phyloP scores from a whole-genome alignment of 2,113 vertebrate genomes.

The Chrysochloris asiatica region DNA sequence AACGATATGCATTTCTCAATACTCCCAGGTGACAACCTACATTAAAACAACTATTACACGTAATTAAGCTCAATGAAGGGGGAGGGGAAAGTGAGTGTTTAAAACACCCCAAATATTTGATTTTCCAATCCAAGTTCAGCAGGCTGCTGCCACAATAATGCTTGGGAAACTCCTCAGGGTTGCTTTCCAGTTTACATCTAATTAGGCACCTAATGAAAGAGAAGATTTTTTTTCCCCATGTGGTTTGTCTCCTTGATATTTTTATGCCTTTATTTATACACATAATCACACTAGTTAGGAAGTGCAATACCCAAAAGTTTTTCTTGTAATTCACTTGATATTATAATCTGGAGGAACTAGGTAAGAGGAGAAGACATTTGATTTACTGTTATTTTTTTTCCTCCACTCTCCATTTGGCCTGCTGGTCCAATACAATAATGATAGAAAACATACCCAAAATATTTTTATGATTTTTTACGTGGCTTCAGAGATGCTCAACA shows the following conservation, averaged over 20 bases:
- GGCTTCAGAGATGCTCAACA: slow-evolving; percentile 83
- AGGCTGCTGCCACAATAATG: slow-evolving; percentile 65
- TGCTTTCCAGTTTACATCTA: slow-evolving; percentile 75
- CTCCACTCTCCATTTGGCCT: not conserved
- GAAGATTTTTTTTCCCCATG: slow-evolving; percentile 60
- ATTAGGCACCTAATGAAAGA: slow-evolving; percentile 78
- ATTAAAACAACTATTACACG: slow-evolving; percentile 86
- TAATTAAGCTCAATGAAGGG: slow-evolving; percentile 85
- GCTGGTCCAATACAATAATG: not conserved
- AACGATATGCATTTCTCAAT: slow-evolving; percentile 87
- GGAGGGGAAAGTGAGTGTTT: slow-evolving; percentile 72
- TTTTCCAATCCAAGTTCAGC: slow-evolving; percentile 78
- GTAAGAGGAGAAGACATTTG: not conserved
- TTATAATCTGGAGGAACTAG: not conserved
- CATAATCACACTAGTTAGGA: slow-evolving; percentile 53
- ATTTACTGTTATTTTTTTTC: not conserved
- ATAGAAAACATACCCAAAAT: slow-evolving; percentile 59
- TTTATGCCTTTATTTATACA: slow-evolving; percentile 63
- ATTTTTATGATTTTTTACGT: slow-evolving; percentile 78
- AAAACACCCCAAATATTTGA: slow-evolving; percentile 76
- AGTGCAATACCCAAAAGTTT: slow-evolving; percentile 40
- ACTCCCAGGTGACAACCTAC: slow-evolving; percentile 86
- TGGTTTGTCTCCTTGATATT: slow-evolving; percentile 63
- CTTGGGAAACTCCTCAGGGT: slow-evolving; percentile 67
- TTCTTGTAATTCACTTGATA: not conserved